A percentile compares a stretch with the other conserved stretches of the same genome.
Conservation (phyloP, 2,113 vertebrate genomes). For the Vulpes ferrilata region DNA sequence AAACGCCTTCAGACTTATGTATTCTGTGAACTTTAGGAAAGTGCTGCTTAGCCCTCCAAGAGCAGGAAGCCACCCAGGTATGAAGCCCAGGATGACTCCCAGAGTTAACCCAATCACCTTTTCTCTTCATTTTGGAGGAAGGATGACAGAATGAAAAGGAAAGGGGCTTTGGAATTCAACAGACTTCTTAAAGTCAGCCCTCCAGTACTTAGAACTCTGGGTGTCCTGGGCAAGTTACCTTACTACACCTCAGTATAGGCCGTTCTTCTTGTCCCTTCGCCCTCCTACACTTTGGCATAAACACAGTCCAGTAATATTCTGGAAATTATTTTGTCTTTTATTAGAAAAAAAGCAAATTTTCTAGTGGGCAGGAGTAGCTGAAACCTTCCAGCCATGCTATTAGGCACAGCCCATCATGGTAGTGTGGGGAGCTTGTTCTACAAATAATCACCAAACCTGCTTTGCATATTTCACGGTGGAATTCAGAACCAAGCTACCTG, state of each 20-base stretch:
- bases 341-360: background rate
- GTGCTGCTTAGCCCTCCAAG: background rate
- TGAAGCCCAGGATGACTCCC: background rate
- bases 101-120: background rate
- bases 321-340: background rate
- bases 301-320: background rate
- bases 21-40: background rate
- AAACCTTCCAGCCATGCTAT: background rate
- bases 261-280: background rate
- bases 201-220: background rate
- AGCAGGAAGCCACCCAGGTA: background rate
- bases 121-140: background rate
- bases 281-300: background rate
- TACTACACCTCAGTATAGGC: background rate
- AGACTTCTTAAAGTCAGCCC: background rate
- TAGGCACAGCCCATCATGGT: background rate
- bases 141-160: background rate
- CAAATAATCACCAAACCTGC: background rate
- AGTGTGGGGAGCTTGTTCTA: background rate
- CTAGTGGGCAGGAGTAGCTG: background rate
- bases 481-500: background rate
- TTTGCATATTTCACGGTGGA: background rate
- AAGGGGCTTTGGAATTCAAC: background rate
- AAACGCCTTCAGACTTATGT: background rate
- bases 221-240: background rate